Base-by-base conservation (phyloP, 2,888 invertebrate genomes). In the Unio delphinus region DNA sequence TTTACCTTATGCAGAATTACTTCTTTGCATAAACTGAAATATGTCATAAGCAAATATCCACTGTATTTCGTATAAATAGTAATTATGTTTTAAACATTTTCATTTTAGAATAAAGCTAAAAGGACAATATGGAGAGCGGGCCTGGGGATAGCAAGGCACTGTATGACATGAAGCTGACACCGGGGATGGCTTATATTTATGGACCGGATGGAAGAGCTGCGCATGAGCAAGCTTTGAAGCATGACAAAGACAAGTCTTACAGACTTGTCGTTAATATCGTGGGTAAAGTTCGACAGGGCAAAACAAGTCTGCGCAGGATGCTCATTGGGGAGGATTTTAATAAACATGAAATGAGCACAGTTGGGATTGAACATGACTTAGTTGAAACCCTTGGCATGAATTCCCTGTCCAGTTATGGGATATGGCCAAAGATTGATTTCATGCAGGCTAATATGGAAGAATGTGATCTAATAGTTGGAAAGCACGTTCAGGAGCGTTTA, bases 301-400 rank as follows among this genome's bases (percentile, higher is more conserved):
- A 80, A 70, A 80, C 80, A 11, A 79, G 79, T 64, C 68, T 80
- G 28, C 64, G 78, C 34, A 60, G 76, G 23, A 56, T 80, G 55
- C 65, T 80, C n/a, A 67, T 79, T 7, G 72, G 75, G 1, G 78
- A 80, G 45, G 72, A 71, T 18, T 80, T 79, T 66, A 71, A 76
- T 66, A 69, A 65, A 30, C 23, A 69, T 2, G 80, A 80, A 67
- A 69, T 73, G 60, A 78, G 79, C 64, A 79, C 80, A 1, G 79
- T 80, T 17, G 80, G 80, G 15, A 70, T 80, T n/a, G 80, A 80
- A 55, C 78, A 78, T 28, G 76, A 80, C 23, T 66, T 80, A 18
- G 80, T 80, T 11, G 79, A 80, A 54, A 80, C 79, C 1, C 61
- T 67, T 28, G 80, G 76, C 3, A 68, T 74, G 45, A 45, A 45